Base-by-base conservation (phyloP, 1,140 invertebrate species). In the Bombus superbus region DNA sequence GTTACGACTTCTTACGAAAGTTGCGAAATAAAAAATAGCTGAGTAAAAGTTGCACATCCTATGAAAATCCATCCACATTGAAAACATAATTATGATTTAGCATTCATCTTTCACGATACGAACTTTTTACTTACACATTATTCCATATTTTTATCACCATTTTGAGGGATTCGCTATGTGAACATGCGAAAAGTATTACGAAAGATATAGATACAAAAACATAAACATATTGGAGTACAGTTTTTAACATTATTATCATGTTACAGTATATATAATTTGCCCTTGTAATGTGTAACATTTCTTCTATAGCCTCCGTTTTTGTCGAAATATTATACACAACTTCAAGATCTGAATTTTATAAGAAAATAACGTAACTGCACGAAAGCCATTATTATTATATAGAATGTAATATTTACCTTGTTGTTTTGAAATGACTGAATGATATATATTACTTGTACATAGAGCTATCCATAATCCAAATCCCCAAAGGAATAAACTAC, bases 381-480 rank as follows among this genome's bases (percentile, higher is more conserved):
- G n/a, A 72, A 42, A 79, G 15, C 4, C 18, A 42, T 64, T 13
- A 25, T n/a, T 18, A 57, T n/a, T 35, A 8, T 18, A 32, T 5
- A 28, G 40, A 40, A 64, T 6, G 47, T 53, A 53, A 53, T 9
- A 40, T 42, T 83, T 84, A 78, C 75, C 81, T 78, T 47, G 25
- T n/a, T 73, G 1, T 11, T 22, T 5, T 25, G 76, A 32, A 44
- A 75, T 44, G 9, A 78, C 13, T 28, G 25, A 62, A 32, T 57
- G 15, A 72, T 85, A 85, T 15, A 80, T 13, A n/a, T 87, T 79
- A 69, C 35, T 86, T 40, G 38, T 64, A 28, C 86, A 88, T 3
- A 88, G 38, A 72, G 84, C 84, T 64, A 86, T 86, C 86, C 86
- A 88, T 44, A 88, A 81, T 86, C 42, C 73, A 40, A 88, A 66